Conservation (phyloP, 2,113 vertebrate species). For the Diphyllodes magnificus region DNA sequence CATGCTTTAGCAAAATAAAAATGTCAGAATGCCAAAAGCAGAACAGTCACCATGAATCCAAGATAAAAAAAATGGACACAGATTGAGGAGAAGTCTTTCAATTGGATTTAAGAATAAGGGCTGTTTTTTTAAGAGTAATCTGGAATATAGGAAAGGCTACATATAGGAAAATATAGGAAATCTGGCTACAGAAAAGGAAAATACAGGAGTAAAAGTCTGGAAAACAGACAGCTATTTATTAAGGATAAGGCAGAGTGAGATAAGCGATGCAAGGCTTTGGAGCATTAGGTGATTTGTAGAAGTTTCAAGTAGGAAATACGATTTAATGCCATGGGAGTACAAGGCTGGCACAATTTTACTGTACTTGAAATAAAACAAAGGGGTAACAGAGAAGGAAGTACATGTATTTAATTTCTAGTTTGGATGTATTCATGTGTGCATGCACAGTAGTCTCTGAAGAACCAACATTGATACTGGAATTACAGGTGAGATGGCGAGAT, state of each 20-base stretch:
- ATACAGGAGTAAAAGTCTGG: neutral
- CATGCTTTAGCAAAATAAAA: neutral
- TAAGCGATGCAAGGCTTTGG: neutral
- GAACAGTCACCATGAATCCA: accelerated
- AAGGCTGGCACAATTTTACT: neutral
- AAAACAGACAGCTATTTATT: neutral
- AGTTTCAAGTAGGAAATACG: neutral
- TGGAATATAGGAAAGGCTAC: neutral
- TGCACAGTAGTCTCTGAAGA: neutral
- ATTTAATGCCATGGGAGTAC: neutral
- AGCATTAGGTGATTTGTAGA: neutral
- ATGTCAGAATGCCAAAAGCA: neutral
- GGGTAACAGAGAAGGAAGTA: neutral
- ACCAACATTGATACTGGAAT: neutral
- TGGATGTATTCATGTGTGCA: neutral
- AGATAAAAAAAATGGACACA: neutral
- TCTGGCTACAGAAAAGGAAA: neutral
- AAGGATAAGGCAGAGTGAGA: neutral
- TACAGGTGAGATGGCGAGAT: neutral
- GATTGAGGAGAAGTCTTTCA: neutral
- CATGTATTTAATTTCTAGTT: neutral
- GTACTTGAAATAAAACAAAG: neutral
- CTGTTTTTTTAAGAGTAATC: neutral
- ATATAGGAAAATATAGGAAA: too few species aligned
- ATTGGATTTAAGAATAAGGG: neutral